A percentile compares a stretch with the other conserved stretches of the same genome.
Evolutionary conservation across 2,797 vertebrate genomes (phyloP).

Genomic region (Simalia tracyae): DNA sequence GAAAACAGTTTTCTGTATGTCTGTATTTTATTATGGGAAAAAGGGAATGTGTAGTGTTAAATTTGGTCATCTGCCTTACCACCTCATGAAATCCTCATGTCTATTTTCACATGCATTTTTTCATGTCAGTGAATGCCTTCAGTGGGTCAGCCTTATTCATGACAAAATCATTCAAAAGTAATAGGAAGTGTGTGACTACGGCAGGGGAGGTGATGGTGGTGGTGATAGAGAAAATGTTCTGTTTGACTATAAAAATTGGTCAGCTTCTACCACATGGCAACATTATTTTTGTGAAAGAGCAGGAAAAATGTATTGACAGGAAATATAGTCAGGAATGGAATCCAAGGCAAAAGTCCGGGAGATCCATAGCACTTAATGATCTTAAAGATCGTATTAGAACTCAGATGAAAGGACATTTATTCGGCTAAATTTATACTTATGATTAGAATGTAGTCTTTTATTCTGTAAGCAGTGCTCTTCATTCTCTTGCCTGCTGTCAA

Average conservation of each 20-base stretch:
- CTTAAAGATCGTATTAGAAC: constrained; percentile 51
- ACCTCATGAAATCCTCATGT: constrained; percentile 55
- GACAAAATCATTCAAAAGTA: constrained; percentile 60
- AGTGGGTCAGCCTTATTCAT: constrained; percentile 61
- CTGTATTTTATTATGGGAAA: constrained; percentile 53
- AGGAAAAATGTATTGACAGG: not conserved
- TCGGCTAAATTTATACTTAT: constrained; percentile 1
- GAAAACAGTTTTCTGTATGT: constrained; percentile 65
- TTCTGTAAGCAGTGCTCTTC: not conserved
- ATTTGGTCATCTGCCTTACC: constrained; percentile 44
- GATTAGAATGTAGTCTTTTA: constrained; percentile 5
- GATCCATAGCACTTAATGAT: constrained; percentile 24
- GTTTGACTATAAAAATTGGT: constrained; percentile 14
- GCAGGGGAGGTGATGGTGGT: not conserved
- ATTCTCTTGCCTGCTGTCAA: not conserved
- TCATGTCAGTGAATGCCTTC: constrained; percentile 48
- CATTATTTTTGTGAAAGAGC: constrained; percentile 35
- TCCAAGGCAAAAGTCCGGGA: constrained; percentile 36
- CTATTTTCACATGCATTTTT: constrained; percentile 52
- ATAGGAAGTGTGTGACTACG: constrained; percentile 6
- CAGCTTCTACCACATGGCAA: not conserved
- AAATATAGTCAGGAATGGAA: constrained; percentile 43
- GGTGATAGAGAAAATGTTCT: constrained; percentile 19
- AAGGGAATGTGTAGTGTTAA: constrained; percentile 45
- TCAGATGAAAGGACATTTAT: constrained; percentile 36